phyloP scores from a whole-genome alignment of 2,797 vertebrate species.

The Dryobates pubescens region DNA sequence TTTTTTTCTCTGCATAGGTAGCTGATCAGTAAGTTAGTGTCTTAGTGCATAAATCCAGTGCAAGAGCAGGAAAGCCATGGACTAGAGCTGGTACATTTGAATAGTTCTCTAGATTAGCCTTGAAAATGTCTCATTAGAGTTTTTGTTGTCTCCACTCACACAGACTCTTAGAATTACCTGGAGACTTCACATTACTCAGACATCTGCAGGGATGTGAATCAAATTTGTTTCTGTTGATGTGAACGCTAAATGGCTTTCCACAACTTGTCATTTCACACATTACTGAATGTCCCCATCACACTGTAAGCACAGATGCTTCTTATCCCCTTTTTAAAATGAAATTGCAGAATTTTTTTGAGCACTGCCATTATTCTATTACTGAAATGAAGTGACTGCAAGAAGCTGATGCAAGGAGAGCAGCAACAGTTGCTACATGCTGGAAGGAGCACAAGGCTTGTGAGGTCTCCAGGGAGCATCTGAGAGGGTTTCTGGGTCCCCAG shows the following conservation, averaged over 20 bases:
- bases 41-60: not conserved
- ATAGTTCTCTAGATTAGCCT: not conserved
- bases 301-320: not conserved
- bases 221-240: not conserved
- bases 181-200: not conserved
- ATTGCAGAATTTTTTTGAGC: not conserved
- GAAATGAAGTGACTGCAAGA: not conserved
- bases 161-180: not conserved
- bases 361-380: not conserved
- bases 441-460: accelerated
- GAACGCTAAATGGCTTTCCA: not conserved
- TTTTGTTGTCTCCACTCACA: not conserved
- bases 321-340: not conserved
- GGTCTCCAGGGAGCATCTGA: not conserved
- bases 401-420: not conserved
- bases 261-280: not conserved
- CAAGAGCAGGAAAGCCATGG: not conserved
- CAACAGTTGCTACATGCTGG: not conserved
- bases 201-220: not conserved
- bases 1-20: not conserved
- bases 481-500: accelerated
- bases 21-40: not conserved
- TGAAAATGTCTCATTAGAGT: not conserved
- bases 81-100: not conserved
- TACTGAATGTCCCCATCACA: not conserved